Conservation (phyloP, 2,113 vertebrate genomes). For the Orthochromis malagaraziensis region DNA sequence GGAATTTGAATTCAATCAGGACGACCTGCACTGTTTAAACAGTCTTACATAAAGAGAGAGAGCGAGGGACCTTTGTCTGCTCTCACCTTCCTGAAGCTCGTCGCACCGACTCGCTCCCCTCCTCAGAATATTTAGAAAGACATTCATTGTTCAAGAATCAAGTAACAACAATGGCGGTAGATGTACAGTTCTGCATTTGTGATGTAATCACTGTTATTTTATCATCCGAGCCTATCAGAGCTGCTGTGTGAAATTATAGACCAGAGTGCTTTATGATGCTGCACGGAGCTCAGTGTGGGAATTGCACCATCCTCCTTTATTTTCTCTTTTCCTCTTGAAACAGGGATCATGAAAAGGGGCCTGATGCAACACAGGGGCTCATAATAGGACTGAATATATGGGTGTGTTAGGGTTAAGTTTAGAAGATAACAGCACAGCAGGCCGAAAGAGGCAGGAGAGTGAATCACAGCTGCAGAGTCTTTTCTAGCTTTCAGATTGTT, state of each 20-base stretch:
- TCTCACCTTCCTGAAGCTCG: background rate
- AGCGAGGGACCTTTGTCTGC: background rate
- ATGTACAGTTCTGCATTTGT: background rate
- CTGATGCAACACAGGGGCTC: background rate
- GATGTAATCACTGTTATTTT: slow-evolving; percentile 37
- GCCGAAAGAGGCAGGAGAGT: background rate
- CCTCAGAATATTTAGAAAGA: background rate
- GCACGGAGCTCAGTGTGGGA: background rate
- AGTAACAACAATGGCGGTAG: background rate
- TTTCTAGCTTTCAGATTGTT: background rate
- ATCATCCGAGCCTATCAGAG: background rate
- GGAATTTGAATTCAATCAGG: background rate
- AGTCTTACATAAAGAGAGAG: background rate
- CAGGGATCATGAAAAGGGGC: background rate
- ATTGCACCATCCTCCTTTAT: background rate
- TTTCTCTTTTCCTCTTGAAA: background rate
- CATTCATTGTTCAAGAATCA: background rate
- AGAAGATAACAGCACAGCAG: background rate
- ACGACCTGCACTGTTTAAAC: background rate
- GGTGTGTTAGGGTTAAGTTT: background rate
- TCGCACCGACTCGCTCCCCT: background rate
- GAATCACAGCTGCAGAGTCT: background rate
- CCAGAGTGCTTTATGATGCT: background rate
- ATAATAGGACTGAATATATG: background rate
- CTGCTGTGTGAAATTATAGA: background rate